Evolutionary conservation across 2,797 vertebrate genomes (phyloP), one percentile per base, ranked within the genome.

Genomic region (Leucoraja ocellata): DNA sequence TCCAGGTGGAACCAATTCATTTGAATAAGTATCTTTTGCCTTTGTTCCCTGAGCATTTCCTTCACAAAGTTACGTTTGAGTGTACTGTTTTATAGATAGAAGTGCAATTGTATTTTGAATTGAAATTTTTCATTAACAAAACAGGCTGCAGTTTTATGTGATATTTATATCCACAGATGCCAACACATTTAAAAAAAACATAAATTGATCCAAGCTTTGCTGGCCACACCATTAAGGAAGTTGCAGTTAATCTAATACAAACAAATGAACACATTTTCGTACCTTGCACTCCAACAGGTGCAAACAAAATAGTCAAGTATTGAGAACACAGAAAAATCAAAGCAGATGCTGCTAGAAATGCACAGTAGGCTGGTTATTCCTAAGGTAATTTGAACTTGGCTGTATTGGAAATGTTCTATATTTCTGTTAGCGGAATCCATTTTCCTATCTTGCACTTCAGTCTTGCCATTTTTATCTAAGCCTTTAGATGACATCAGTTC

Each of bases 221-320:
- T 32, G 28, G 10, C 63, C n/a, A 36, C 13, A 68, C 86, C n/a
- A 32, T 63, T 21, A 39, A 71, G 32, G 8, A 36, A 32, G n/a
- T 90, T 90, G n/a, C n/a, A 90, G 36, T 36, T 90, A 28, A 90
- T 65, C 71, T 61, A 61, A 68, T 90, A 6, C 61, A 90, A 32
- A 65, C 84, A 65, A 25, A 73, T 73, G 36, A 91, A 71, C 46
- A 4, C 46, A 54, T 54, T 6, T 54, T 73, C 21, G 1, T 73
- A 39, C 8, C 36, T 23, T 73, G 18, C 23, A 91, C 23, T 23
- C 65, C n/a, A 36, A 32, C 68, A 91, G 86, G 18, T 68, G 14
- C 46, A 28, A 11, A 58, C 11, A 83, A 58, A 58, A 11, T 11
- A 58, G 28, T 21, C 10, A 28, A 54, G 28, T 11, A 84, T 13